These are phyloP conservation scores for Drosophila bocqueti DNA, from an alignment of 1,140 invertebrate genomes.

Conservation along the genomic window DNA sequence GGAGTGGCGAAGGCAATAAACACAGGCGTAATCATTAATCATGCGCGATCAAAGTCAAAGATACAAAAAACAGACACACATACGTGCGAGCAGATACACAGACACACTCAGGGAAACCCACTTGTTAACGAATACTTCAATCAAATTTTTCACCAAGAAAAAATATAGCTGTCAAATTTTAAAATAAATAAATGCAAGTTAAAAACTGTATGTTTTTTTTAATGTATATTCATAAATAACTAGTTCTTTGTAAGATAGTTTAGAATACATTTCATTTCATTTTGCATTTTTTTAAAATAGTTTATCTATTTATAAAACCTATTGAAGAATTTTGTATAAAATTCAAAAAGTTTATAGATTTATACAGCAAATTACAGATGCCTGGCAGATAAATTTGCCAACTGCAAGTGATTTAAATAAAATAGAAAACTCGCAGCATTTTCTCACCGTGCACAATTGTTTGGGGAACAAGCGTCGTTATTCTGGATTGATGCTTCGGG, in stretches of 20 bases:
- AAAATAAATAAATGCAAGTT: neutral
- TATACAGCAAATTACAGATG: no score
- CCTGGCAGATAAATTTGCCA: no score
- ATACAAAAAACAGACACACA: constrained; percentile 58
- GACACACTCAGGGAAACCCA: constrained; percentile 20
- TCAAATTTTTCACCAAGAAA: constrained; percentile 17
- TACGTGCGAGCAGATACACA: constrained; percentile 18
- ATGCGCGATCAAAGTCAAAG: constrained; percentile 79
- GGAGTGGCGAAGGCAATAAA: constrained; percentile 70
- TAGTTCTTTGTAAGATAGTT: no score
- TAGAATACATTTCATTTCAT: no score
- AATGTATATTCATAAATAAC: no score
- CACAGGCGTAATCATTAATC: constrained; percentile 79
- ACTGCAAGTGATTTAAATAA: no score
- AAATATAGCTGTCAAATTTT: neutral
- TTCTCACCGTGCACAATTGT: constrained; percentile 50
- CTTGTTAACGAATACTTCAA: constrained; percentile 42
- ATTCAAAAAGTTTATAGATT: no score
- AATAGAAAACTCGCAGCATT: neutral
- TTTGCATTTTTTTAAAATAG: no score
- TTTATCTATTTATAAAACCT: no score
- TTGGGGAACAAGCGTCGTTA: constrained; percentile 57
- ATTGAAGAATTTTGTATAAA: no score
- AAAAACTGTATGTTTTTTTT: neutral
- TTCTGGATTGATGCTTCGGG: constrained; percentile 49